Evolutionary conservation across 2,113 vertebrate species (phyloP).

Genomic region (Cepphus grylle): DNA sequence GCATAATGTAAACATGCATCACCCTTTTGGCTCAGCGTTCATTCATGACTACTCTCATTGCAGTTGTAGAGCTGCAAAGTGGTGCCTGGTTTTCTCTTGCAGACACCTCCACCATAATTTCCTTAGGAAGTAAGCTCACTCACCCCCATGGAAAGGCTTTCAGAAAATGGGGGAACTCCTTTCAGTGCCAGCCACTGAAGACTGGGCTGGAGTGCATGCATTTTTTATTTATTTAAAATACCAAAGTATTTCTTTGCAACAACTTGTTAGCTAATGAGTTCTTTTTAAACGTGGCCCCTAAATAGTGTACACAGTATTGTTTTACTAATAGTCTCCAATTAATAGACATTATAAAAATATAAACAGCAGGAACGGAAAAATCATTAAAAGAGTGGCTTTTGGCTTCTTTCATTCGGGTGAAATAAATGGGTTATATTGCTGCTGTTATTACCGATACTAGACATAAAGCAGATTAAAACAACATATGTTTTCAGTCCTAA

Average conservation of each 20-base stretch:
- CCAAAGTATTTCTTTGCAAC: background rate
- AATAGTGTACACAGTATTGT: background rate
- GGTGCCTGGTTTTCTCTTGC: slow-evolving; percentile 68
- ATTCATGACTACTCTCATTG: slow-evolving; percentile 52
- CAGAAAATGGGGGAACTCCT: slow-evolving; percentile 43
- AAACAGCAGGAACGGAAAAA: slow-evolving; percentile 29
- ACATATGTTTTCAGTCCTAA: slow-evolving; percentile 44
- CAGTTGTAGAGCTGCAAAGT: slow-evolving; percentile 54
- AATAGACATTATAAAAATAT: background rate
- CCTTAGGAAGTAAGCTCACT: slow-evolving; percentile 78
- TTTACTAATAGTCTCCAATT: slow-evolving; percentile 43
- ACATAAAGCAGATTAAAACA: slow-evolving; percentile 59
- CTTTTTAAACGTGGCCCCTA: background rate
- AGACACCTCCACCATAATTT: slow-evolving; percentile 72
- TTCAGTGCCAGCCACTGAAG: slow-evolving; percentile 25
- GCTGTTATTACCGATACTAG: slow-evolving; percentile 42
- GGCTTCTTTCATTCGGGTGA: slow-evolving; percentile 1
- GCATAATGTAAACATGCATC: slow-evolving; percentile 64
- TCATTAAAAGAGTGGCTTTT: background rate
- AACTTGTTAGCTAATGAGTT: slow-evolving; percentile 10
- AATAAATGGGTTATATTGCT: slow-evolving; percentile 45
- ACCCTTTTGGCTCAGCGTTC: slow-evolving; percentile 57
- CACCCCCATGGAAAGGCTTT: slow-evolving; percentile 56
- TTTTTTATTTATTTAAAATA: slow-evolving; percentile 31
- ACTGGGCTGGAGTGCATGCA: background rate